Evolutionary conservation across 2,113 vertebrate genomes (phyloP).

Genomic region (Polypterus bichir): DNA sequence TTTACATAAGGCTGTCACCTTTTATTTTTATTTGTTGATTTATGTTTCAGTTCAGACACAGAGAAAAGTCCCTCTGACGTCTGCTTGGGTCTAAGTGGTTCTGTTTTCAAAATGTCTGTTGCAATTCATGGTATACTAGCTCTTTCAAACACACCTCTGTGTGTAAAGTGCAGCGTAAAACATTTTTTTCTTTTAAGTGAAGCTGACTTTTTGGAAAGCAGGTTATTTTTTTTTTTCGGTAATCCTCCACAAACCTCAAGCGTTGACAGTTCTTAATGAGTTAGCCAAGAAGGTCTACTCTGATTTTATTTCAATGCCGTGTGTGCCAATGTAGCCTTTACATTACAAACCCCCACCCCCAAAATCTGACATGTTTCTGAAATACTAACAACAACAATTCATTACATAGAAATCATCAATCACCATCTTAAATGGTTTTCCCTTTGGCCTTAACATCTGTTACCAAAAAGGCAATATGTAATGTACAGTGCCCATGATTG

Average conservation of each 20-base stretch:
- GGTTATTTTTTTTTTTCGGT: slow-evolving; percentile 34
- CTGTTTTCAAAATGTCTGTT: too few species aligned
- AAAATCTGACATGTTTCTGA: slow-evolving; percentile 41
- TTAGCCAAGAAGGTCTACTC: slow-evolving; percentile 26
- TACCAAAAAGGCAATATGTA: slow-evolving; percentile 45
- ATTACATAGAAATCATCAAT: slow-evolving; percentile 59
- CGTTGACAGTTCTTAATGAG: slow-evolving; percentile 24
- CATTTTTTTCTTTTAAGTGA: slow-evolving; percentile 17
- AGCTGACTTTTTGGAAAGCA: slow-evolving; percentile 22
- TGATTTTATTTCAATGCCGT: slow-evolving; percentile 38
- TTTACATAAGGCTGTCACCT: too few species aligned
- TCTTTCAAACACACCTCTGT: too few species aligned
- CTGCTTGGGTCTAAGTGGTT: too few species aligned
- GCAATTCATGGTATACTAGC: too few species aligned
- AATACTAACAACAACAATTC: slow-evolving; percentile 52
- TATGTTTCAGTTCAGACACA: too few species aligned
- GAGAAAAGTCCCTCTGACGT: too few species aligned
- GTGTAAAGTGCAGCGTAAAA: too few species aligned
- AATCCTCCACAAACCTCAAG: slow-evolving; percentile 19
- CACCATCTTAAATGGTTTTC: slow-evolving; percentile 56
- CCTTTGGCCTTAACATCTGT: slow-evolving; percentile 77
- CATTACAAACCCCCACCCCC: slow-evolving; percentile 6
- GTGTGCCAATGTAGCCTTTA: slow-evolving; percentile 34
- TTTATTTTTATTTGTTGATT: too few species aligned
- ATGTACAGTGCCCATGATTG: slow-evolving; percentile 48